Evolutionary conservation across 2,113 vertebrate species (phyloP).

Genomic region (Oncorhynchus clarkii): DNA sequence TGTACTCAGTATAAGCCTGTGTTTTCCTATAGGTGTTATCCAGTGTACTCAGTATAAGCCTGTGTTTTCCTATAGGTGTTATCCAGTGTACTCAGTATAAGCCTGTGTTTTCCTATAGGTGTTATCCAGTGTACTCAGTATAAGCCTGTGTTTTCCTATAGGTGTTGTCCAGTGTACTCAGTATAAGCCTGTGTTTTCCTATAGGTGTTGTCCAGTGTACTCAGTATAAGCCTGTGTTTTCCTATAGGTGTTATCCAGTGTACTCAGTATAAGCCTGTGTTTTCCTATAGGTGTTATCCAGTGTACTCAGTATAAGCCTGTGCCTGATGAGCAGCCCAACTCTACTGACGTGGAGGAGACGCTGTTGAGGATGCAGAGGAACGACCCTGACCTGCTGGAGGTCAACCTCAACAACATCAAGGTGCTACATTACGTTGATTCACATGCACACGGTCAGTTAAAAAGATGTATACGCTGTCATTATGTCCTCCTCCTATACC

Average conservation of each 20-base stretch:
- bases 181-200: constrained; percentile 83
- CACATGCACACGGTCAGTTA: neutral
- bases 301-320: constrained; percentile 91
- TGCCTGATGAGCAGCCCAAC: constrained; percentile 95
- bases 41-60: constrained; percentile 71
- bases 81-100: constrained; percentile 71
- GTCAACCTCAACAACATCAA: constrained; percentile 98
- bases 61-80: constrained; percentile 48
- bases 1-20: neutral
- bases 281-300: constrained; percentile 89
- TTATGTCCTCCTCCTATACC: too few species aligned
- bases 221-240: constrained; percentile 67
- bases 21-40: constrained; percentile 46
- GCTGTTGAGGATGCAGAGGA: constrained; percentile 82
- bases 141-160: constrained; percentile 48
- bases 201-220: constrained; percentile 93
- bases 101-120: constrained; percentile 68
- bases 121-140: constrained; percentile 95
- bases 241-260: constrained; percentile 92
- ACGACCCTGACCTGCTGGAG: constrained; percentile 89
- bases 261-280: constrained; percentile 75
- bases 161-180: constrained; percentile 96
- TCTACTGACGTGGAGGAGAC: constrained; percentile 93
- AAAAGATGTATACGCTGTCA: too few species aligned
- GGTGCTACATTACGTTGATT: constrained; percentile 61